Percentiles rank a stretch among this genome's conserved stretches.
These are phyloP conservation scores for Melanotaenia boesemani DNA, from an alignment of 2,797 vertebrate species.

Conservation along the genomic window DNA sequence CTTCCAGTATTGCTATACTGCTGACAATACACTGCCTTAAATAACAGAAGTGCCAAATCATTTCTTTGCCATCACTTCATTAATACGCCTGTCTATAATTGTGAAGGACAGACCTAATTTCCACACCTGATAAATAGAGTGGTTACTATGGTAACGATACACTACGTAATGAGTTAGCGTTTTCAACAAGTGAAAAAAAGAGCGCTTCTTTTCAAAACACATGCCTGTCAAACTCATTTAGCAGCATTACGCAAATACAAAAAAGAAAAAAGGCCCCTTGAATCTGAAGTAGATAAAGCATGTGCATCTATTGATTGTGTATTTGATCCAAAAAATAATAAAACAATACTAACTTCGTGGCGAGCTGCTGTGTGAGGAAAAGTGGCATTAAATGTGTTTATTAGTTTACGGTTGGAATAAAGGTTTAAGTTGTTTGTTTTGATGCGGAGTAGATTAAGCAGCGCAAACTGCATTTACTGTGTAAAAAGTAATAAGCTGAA, in stretches of 20 bases:
- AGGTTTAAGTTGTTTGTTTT: constrained; percentile 11
- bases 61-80: neutral
- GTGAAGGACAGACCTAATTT: constrained; percentile 9
- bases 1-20: neutral
- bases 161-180: constrained; percentile 55
- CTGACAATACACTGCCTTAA: neutral
- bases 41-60: neutral
- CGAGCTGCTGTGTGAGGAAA: neutral
- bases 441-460: neutral
- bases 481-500: constrained; percentile 29
- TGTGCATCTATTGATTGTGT: neutral
- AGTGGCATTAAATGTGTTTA: neutral
- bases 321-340: neutral
- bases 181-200: constrained; percentile 74
- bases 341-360: neutral
- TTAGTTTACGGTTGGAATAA: neutral
- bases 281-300: neutral
- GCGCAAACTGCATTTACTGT: neutral
- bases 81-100: neutral
- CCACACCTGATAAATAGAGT: constrained; percentile 36
- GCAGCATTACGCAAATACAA: neutral
- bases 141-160: constrained; percentile 67
- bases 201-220: constrained; percentile 73
- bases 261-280: neutral
- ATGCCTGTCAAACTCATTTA: constrained; percentile 62